Percentiles rank a stretch among this genome's conserved stretches.
These are phyloP conservation scores for Lordiphosa mommai DNA, from an alignment of 1,140 invertebrate species.

Conservation along the genomic window DNA sequence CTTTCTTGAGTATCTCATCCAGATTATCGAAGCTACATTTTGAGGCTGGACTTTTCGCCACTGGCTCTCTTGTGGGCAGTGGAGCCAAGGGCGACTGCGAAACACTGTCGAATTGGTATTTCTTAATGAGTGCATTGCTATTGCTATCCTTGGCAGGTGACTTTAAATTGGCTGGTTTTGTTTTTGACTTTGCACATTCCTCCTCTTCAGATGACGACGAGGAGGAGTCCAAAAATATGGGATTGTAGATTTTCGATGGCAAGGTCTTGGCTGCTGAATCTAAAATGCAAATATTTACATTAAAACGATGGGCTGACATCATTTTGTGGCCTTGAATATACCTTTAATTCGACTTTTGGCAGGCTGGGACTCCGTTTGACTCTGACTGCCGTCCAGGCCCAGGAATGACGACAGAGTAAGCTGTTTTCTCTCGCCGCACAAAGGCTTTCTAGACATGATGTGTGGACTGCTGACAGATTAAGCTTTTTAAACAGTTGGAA, in stretches of 20 bases:
- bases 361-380: too few relatives aligned
- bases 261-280: slow-evolving; percentile 9
- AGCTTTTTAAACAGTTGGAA: too few relatives aligned
- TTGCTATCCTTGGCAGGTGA: slow-evolving; percentile 8
- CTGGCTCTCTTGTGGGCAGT: background rate
- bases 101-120: slow-evolving; percentile 40
- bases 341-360: too few relatives aligned
- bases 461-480: too few relatives aligned
- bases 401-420: too few relatives aligned
- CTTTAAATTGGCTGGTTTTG: slow-evolving; percentile 15
- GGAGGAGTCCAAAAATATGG: slow-evolving; percentile 71
- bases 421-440: too few relatives aligned
- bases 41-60: background rate
- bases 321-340: too few relatives aligned
- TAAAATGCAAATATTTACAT: too few relatives aligned
- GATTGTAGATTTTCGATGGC: slow-evolving; percentile 43
- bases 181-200: background rate
- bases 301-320: too few relatives aligned
- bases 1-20: slow-evolving; percentile 28
- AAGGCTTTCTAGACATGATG: too few relatives aligned
- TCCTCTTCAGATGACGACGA: slow-evolving; percentile 73
- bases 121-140: slow-evolving; percentile 26
- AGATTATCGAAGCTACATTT: slow-evolving; percentile 33
- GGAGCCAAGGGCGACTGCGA: slow-evolving; percentile 49
- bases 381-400: too few relatives aligned